Percentiles rank a stretch among this genome's conserved stretches.
These are phyloP conservation scores for Adelognathus sp. DNA, from an alignment of 2,888 invertebrate genomes.

Conservation along the genomic window DNA sequence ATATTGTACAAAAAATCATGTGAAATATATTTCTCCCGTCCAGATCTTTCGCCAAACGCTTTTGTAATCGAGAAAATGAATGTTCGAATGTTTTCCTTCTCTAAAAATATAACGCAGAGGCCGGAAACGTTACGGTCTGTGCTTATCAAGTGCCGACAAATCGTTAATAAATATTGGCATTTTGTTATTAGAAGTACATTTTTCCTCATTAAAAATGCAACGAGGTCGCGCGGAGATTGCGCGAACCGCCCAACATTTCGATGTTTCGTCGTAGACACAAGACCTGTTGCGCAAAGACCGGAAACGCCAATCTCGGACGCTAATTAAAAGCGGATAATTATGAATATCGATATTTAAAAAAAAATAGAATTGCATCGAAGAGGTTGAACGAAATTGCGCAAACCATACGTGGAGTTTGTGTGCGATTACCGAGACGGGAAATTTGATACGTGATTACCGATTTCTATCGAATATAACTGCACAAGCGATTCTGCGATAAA, in stretches of 20 bases:
- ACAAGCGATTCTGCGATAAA: neutral
- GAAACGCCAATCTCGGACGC: neutral
- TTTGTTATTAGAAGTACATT: too few species aligned
- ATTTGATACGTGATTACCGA: neutral
- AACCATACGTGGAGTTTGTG: neutral
- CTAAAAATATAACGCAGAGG: slow-evolving; percentile 11
- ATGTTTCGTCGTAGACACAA: too few species aligned
- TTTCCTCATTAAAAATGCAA: too few species aligned
- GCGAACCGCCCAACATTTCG: too few species aligned
- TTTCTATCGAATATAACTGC: neutral
- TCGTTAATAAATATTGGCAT: too few species aligned
- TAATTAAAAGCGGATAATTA: slow-evolving; percentile 11
- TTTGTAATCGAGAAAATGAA: neutral
- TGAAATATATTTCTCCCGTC: too few species aligned
- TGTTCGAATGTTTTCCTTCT: neutral
- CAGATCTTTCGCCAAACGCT: too few species aligned
- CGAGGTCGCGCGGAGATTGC: too few species aligned
- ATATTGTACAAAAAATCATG: too few species aligned
- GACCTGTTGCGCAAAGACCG: slow-evolving; percentile 24
- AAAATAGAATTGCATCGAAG: too few species aligned
- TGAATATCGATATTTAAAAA: neutral
- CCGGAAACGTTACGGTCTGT: slow-evolving; percentile 1
- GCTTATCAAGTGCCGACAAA: slow-evolving; percentile 11
- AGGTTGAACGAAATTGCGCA: slow-evolving; percentile 1
- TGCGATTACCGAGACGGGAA: neutral